These are phyloP conservation scores for Cerastoderma edule DNA, from an alignment of 2,888 invertebrate species.

Conservation along the genomic window DNA sequence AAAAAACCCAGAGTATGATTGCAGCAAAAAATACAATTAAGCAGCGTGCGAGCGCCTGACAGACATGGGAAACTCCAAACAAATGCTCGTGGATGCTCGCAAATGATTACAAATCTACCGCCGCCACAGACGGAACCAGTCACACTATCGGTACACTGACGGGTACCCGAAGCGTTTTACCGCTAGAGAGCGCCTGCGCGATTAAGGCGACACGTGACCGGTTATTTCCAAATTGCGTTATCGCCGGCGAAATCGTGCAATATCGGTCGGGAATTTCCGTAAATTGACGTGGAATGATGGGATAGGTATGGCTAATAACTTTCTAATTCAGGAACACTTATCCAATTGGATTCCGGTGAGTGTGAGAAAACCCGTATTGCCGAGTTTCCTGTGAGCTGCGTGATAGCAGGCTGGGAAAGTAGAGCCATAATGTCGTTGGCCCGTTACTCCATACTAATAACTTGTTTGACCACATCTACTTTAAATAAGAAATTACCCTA, in stretches of 20 bases:
- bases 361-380: conserved; percentile 21
- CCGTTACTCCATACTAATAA: too few species aligned
- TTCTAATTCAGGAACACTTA: conserved; percentile 35
- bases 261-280: conserved; percentile 41
- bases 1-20: conserved; percentile 44
- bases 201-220: conserved; percentile 51
- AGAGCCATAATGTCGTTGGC: too few species aligned
- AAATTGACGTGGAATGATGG: conserved; percentile 41
- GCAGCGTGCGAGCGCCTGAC: conserved; percentile 35
- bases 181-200: conserved; percentile 43
- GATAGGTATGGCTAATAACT: conserved; percentile 38
- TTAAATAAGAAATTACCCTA: too few species aligned
- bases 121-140: conserved; percentile 30
- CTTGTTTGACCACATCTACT: too few species aligned
- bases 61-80: conserved; percentile 54
- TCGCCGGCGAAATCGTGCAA: conserved; percentile 32
- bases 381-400: not conserved
- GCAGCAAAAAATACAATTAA: conserved; percentile 59
- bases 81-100: conserved; percentile 40
- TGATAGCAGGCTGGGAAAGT: too few species aligned
- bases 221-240: conserved; percentile 54
- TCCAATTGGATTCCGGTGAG: conserved; percentile 4
- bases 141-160: conserved; percentile 32
- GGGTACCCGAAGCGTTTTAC: conserved; percentile 28
- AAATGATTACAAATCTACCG: conserved; percentile 31